phyloP scores from a whole-genome alignment of 2,113 vertebrate genomes.

The Neoarius graeffei region DNA sequence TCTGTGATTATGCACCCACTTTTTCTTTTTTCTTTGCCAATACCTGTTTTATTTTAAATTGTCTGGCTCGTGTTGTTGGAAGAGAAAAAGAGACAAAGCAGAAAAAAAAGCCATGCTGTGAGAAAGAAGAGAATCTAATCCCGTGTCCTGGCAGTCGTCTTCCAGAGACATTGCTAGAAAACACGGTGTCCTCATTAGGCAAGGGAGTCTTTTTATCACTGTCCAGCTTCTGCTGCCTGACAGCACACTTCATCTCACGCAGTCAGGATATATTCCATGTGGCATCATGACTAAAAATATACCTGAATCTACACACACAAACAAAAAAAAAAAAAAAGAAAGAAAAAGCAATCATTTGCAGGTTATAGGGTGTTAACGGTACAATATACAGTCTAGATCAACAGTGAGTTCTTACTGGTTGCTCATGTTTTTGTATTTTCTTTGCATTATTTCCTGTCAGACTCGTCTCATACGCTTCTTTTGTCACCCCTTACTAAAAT shows the following conservation, averaged over 20 bases:
- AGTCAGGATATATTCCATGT: slow-evolving; percentile 41
- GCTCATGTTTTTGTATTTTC: not conserved
- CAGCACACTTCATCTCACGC: slow-evolving; percentile 42
- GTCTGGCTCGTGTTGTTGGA: slow-evolving; percentile 22
- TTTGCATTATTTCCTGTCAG: not conserved
- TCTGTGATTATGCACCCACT: slow-evolving; percentile 37
- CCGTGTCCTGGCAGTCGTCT: slow-evolving; percentile 52
- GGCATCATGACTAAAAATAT: slow-evolving; percentile 28
- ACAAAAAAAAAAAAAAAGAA: not conserved
- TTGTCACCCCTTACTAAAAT: slow-evolving; percentile 2
- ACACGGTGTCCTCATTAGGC: slow-evolving; percentile 58
- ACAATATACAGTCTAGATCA: not conserved
- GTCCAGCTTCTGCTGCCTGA: slow-evolving; percentile 48
- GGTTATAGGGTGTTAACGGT: not conserved
- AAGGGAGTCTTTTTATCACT: slow-evolving; percentile 34
- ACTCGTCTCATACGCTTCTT: not conserved
- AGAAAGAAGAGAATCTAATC: slow-evolving; percentile 49
- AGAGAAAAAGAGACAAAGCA: slow-evolving; percentile 9
- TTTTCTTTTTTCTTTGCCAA: slow-evolving; percentile 11
- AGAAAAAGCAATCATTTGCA: not conserved
- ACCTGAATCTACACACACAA: slow-evolving; percentile 1
- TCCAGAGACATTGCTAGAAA: slow-evolving; percentile 45
- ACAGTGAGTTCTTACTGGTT: not conserved
- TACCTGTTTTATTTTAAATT: slow-evolving; percentile 13
- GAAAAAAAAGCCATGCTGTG: slow-evolving; percentile 31